A percentile compares a stretch with the other conserved stretches of the same genome.
Conservation (phyloP, 1,140 invertebrate species). For the Drosophila rhopaloa region DNA sequence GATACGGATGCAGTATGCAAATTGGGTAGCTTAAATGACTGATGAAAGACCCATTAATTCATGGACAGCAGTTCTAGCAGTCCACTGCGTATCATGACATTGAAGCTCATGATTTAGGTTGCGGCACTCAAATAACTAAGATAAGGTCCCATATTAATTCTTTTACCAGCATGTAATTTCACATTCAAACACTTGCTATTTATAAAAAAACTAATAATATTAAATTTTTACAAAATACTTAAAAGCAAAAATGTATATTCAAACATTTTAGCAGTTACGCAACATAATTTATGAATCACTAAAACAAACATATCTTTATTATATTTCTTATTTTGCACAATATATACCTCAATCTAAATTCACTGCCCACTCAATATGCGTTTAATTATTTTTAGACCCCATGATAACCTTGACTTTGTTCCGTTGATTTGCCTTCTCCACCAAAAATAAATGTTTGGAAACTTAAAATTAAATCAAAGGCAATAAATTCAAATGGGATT, state of each 20-base stretch:
- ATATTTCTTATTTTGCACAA: constrained; percentile 18
- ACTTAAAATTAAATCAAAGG: neutral
- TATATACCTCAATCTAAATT: neutral
- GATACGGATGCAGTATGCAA: constrained; percentile 41
- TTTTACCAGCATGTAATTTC: too few relatives aligned
- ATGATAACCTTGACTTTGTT: constrained; percentile 42
- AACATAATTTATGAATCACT: constrained; percentile 6
- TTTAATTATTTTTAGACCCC: constrained; percentile 21
- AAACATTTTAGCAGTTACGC: constrained; percentile 1
- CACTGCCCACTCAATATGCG: neutral
- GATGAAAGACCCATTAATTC: constrained; percentile 23
- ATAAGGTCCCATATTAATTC: too few relatives aligned
- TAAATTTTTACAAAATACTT: neutral
- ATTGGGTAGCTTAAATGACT: constrained; percentile 15
- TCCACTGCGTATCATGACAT: neutral
- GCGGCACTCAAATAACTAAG: too few relatives aligned
- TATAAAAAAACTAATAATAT: neutral
- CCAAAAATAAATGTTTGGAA: constrained; percentile 22
- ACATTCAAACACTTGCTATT: neutral
- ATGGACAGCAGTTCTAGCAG: constrained; percentile 18
- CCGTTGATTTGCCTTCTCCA: constrained; percentile 2
- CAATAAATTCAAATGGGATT: constrained; percentile 26
- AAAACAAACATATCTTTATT: neutral
- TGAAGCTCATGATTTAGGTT: neutral
- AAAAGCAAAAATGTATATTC: neutral